Evolutionary conservation across 2,113 vertebrate species (phyloP).

Genomic region (Ammodytes marinus): DNA sequence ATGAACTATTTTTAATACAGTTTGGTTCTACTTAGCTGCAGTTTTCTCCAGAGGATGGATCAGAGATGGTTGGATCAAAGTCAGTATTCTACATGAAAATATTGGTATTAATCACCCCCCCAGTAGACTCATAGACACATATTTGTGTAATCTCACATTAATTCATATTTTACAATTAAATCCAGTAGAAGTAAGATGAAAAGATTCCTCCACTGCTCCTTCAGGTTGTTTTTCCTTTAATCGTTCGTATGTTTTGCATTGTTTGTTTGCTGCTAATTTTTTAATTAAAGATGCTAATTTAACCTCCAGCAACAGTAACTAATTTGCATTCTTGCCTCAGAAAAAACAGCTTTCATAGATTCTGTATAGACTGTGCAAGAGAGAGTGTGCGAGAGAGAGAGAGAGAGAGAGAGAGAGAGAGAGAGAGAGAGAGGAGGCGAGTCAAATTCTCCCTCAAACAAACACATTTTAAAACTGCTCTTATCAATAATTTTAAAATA

Average conservation of each 20-base stretch:
- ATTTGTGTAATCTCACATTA: conserved; percentile 35
- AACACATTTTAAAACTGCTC: too few species aligned
- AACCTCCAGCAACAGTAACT: conserved; percentile 54
- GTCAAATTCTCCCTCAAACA: too few species aligned
- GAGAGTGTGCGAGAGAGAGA: not conserved
- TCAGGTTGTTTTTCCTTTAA: conserved; percentile 73
- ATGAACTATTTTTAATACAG: conserved; percentile 1
- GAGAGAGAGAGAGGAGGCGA: not conserved
- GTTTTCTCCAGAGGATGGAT: not conserved
- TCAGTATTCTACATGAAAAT: conserved; percentile 46
- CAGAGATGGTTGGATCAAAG: conserved; percentile 55
- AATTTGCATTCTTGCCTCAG: conserved; percentile 57
- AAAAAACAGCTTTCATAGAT: conserved; percentile 30
- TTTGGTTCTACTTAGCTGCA: not conserved
- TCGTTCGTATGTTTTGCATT: conserved; percentile 74
- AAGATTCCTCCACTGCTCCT: conserved; percentile 34
- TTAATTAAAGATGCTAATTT: conserved; percentile 78
- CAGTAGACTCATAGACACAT: conserved; percentile 24
- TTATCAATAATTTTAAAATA: too few species aligned
- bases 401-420: not conserved
- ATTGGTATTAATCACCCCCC: conserved; percentile 55
- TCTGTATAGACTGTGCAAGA: not conserved
- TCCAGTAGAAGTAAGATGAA: conserved; percentile 29
- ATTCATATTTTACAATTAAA: conserved; percentile 43
- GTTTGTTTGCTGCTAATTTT: conserved; percentile 79